A percentile compares a stretch with the other conserved stretches of the same genome.
These are phyloP conservation scores for Natrix natrix DNA, from an alignment of 2,797 vertebrate species.

Conservation along the genomic window DNA sequence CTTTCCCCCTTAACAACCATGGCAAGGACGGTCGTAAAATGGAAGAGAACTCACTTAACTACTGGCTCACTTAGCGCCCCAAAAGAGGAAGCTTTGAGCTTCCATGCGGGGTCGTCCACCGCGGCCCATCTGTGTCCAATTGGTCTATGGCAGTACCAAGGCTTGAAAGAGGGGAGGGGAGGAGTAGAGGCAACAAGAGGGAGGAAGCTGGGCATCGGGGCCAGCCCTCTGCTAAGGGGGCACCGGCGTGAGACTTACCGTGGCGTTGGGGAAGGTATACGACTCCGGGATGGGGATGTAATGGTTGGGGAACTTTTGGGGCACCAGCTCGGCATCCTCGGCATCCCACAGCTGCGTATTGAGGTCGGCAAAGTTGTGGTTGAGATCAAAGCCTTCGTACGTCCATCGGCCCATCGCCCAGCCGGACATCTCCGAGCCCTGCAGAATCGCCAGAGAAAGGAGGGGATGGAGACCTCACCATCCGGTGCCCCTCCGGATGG, in stretches of 20 bases:
- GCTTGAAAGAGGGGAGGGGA: too few species aligned
- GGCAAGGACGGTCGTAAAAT: too few species aligned
- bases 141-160: background rate
- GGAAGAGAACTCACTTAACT: too few species aligned
- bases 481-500: fast-evolving
- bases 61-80: too few species aligned
- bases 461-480: background rate
- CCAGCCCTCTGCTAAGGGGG: background rate
- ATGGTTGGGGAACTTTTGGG: slow-evolving; percentile 86
- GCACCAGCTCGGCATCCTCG: slow-evolving; percentile 82
- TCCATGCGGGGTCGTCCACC: too few species aligned
- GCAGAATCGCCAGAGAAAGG: background rate
- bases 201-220: background rate
- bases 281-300: slow-evolving; percentile 87
- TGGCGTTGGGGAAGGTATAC: slow-evolving; percentile 84
- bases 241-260: slow-evolving; percentile 55
- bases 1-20: too few species aligned
- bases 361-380: slow-evolving; percentile 92
- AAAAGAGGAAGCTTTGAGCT: too few species aligned
- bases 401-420: slow-evolving; percentile 89
- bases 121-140: too few species aligned
- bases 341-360: slow-evolving; percentile 89
- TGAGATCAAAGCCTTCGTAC: slow-evolving; percentile 87
- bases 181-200: background rate
- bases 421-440: slow-evolving; percentile 88